Evolutionary conservation across 2,797 vertebrate species (phyloP).

Genomic region (Ptychadena robeensis): DNA sequence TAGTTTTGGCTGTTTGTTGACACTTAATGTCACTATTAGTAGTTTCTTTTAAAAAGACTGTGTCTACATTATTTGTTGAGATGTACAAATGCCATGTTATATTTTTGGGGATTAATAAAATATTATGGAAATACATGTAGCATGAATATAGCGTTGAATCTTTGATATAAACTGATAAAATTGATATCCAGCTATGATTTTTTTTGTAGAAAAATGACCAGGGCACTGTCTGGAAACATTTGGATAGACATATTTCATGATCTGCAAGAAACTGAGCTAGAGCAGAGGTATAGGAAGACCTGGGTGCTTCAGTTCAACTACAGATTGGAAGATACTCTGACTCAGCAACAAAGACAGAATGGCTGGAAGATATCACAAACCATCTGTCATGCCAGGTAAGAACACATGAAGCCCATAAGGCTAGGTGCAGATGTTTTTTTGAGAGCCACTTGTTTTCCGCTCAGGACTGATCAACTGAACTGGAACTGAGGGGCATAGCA

Average conservation of each 20-base stretch:
- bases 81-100: no score
- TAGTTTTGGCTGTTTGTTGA: no score
- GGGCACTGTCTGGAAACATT: constrained; percentile 13
- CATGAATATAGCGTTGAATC: no score
- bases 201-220: constrained; percentile 17
- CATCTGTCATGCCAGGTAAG: constrained; percentile 4
- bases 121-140: background rate
- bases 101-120: no score
- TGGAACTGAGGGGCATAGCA: no score
- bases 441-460: no score
- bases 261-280: constrained; percentile 18
- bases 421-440: no score
- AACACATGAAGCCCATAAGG: background rate
- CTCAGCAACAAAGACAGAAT: constrained; percentile 1
- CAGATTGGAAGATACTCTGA: background rate
- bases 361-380: constrained; percentile 39
- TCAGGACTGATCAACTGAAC: no score
- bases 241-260: constrained; percentile 40
- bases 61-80: no score
- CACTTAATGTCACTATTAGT: no score
- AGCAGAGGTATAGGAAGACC: background rate
- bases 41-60: no score
- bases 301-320: constrained; percentile 41
- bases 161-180: background rate
- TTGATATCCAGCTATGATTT: background rate